phyloP scores from a whole-genome alignment of 1,140 invertebrate species.

The Hyles euphorbiae region DNA sequence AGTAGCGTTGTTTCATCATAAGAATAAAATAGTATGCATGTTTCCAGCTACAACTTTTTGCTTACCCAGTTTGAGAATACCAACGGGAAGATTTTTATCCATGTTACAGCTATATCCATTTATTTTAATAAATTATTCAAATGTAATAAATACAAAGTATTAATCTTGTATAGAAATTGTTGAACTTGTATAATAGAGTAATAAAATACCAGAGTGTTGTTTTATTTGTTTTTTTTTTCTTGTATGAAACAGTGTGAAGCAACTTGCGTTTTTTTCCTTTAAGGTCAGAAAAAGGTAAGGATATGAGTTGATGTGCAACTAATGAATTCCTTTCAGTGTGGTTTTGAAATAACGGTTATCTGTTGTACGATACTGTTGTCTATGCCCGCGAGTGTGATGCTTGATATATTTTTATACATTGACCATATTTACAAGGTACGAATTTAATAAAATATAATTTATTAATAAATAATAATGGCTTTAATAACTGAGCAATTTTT shows the following conservation, averaged over 20 bases:
- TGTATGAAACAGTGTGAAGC: background rate
- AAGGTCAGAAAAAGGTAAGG: background rate
- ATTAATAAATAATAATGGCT: slow-evolving; percentile 17
- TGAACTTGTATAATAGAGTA: slow-evolving; percentile 65
- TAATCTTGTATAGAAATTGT: slow-evolving; percentile 60
- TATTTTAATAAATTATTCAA: slow-evolving; percentile 5
- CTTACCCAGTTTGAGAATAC: too few species aligned
- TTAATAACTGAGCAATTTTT: slow-evolving; percentile 27
- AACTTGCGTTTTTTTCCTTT: slow-evolving; percentile 1
- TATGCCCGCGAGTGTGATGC: too few species aligned
- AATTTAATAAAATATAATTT: slow-evolving; percentile 10
- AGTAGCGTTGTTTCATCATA: too few species aligned
- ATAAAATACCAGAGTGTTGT: slow-evolving; percentile 44
- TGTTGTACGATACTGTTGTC: too few species aligned
- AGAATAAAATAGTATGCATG: too few species aligned
- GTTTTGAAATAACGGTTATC: background rate
- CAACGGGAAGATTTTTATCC: slow-evolving; percentile 1
- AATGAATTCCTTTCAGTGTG: background rate
- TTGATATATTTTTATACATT: too few species aligned
- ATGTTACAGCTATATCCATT: slow-evolving; percentile 6
- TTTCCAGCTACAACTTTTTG: too few species aligned
- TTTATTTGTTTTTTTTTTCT: slow-evolving; percentile 40
- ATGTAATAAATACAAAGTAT: slow-evolving; percentile 24
- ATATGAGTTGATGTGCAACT: background rate
- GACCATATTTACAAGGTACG: too few species aligned